Conservation (phyloP, 1,140 invertebrate species). For the Saccostrea cuccullata region DNA sequence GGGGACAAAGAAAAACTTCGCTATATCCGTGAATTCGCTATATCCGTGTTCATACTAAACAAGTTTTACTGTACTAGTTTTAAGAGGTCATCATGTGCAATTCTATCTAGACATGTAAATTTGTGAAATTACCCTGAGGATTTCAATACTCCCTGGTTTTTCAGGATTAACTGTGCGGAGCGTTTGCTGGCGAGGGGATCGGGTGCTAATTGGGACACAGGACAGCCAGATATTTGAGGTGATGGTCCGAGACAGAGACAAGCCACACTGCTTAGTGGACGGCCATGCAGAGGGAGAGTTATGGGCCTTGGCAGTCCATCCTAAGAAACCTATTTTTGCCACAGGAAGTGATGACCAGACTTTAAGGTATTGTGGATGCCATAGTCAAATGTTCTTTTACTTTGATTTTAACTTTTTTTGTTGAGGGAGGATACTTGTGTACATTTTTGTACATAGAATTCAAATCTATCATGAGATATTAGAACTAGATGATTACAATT, state of each 20-base stretch:
- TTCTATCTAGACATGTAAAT: not conserved
- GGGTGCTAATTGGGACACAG: constrained; percentile 75
- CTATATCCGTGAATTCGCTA: no score
- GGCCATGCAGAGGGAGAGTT: constrained; percentile 79
- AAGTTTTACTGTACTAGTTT: no score
- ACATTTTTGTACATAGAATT: no score
- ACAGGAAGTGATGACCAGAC: constrained; percentile 79
- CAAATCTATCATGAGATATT: no score
- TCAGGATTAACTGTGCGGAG: constrained; percentile 74
- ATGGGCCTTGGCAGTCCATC: constrained; percentile 77
- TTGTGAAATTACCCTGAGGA: not conserved
- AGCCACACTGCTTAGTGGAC: constrained; percentile 73
- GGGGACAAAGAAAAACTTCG: no score
- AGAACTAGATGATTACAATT: no score
- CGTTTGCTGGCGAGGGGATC: constrained; percentile 76
- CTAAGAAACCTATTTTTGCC: constrained; percentile 77
- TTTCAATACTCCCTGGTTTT: not conserved
- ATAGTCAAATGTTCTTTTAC: no score
- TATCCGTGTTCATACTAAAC: no score
- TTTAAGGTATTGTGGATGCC: constrained; percentile 68
- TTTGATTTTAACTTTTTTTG: no score
- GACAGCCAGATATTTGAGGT: constrained; percentile 78
- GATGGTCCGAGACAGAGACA: constrained; percentile 67
- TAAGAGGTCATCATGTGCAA: not conserved
- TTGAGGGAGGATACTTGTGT: no score